Base-by-base conservation (phyloP, 92 coral and sea anemone species). In the Palythoa grandiflora region DNA sequence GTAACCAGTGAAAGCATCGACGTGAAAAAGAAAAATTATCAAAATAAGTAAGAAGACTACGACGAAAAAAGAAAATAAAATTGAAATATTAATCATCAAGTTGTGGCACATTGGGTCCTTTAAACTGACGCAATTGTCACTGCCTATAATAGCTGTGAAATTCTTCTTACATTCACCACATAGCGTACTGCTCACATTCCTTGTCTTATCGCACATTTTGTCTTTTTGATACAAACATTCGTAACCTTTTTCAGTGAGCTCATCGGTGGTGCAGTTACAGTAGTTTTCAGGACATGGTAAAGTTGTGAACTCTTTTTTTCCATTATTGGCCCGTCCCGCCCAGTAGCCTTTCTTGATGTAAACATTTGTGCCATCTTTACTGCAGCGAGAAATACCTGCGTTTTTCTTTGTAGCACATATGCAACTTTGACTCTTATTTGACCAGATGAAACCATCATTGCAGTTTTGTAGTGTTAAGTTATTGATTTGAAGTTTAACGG, bases 161-260 rank as follows among this genome's bases (percentile, higher is more conserved):
- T 9, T 11, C 15, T 8, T 39, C 38, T 60, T 79, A 38, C 84
- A 79, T 38, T 20, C 13, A 40, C 84, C 72, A 20, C 84, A 79
- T 38, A 79, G 20, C 36, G 60, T 38, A 21, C 84, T 60, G 73
- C 28, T 59, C 1, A 48, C 28, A 1, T 79, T 36, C 47, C 84
- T 59, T 13, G 73, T 52, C 1, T 17, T n/a, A 37, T 79, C 40
- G 44, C 84, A 79, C 73, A 79, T 79, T 50, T 38, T 28, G 71
- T 68, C 84, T 77, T 20, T 59, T 50, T 85, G 70, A 40, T 70
- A 89, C 44, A 89, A 83, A 77, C 92, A 79, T 14, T 79, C 87
- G 36, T 68, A 78, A 55, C 19, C 89, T 53, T 55, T n/a, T 20
- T 16, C 19, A 55, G 84, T 57, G 6, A 55, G 71, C 3, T 39